Evolutionary conservation across 2,888 invertebrate species (phyloP).

Genomic region (Cantharis flavilabris): DNA sequence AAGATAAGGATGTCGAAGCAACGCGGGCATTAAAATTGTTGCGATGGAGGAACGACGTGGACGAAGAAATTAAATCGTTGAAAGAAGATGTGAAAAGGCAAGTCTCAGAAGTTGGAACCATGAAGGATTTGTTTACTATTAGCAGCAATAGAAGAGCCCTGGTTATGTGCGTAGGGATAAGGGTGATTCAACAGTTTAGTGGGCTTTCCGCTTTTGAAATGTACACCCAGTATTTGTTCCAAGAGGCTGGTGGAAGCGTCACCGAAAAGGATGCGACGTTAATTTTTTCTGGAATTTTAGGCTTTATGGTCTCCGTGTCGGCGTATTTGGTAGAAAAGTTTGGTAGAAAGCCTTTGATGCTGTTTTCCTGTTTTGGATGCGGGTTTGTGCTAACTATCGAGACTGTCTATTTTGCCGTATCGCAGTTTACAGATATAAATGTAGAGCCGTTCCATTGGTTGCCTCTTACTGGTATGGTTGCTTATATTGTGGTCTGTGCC

Average conservation of each 20-base stretch:
- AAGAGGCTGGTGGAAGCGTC: slow-evolving; percentile 46
- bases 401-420: slow-evolving; percentile 42
- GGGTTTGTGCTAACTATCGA: slow-evolving; percentile 36
- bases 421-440: slow-evolving; percentile 25
- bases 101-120: slow-evolving; percentile 41
- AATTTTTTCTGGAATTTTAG: slow-evolving; percentile 37
- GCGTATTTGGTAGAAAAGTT: slow-evolving; percentile 41
- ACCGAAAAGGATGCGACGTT: slow-evolving; percentile 43
- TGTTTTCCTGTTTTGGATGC: slow-evolving; percentile 39
- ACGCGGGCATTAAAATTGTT: slow-evolving; percentile 37
- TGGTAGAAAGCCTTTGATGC: slow-evolving; percentile 41
- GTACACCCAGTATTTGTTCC: slow-evolving; percentile 46
- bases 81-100: slow-evolving; percentile 42
- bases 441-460: slow-evolving; percentile 39
- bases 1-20: slow-evolving; percentile 38
- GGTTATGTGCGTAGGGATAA: slow-evolving; percentile 34
- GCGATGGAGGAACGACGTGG: slow-evolving; percentile 39
- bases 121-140: slow-evolving; percentile 41
- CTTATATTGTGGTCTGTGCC: slow-evolving; percentile 32
- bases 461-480: slow-evolving; percentile 44
- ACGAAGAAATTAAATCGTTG: slow-evolving; percentile 39
- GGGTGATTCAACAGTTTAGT: slow-evolving; percentile 43
- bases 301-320: slow-evolving; percentile 26
- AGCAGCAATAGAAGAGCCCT: slow-evolving; percentile 43
- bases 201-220: slow-evolving; percentile 42